Conservation (phyloP, 2,888 invertebrate species). For the Crematogaster levior region DNA sequence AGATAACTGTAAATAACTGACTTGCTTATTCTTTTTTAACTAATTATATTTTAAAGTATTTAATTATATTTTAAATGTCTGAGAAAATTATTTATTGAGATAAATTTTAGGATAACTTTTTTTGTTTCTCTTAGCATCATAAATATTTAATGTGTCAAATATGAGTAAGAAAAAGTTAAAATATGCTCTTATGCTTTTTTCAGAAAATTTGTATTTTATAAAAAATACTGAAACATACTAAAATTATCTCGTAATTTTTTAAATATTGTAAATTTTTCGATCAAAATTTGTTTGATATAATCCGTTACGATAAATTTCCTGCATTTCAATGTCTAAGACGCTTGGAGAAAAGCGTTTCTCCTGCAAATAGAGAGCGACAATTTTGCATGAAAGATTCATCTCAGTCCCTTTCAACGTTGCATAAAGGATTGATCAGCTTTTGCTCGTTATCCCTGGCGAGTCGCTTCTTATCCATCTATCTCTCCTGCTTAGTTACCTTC, state of each 20-base stretch:
- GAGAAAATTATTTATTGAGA: too few relatives aligned
- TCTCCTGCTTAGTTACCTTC: constrained; percentile 18
- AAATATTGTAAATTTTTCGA: background rate
- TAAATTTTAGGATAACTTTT: too few relatives aligned
- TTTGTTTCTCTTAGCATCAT: too few relatives aligned
- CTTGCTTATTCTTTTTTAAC: too few relatives aligned
- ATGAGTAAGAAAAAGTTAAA: background rate
- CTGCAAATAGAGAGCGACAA: constrained; percentile 1
- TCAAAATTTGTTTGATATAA: background rate
- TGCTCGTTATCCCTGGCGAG: constrained; percentile 46
- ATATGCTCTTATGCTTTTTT: too few relatives aligned
- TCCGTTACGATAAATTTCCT: background rate
- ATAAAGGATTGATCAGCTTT: constrained; percentile 43
- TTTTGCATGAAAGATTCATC: constrained; percentile 32
- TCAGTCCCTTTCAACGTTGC: constrained; percentile 3
- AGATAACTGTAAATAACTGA: too few relatives aligned
- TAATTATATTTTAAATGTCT: too few relatives aligned
- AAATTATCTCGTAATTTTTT: background rate
- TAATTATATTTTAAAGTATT: too few relatives aligned
- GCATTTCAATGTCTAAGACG: background rate
- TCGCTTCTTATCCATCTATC: constrained; percentile 70
- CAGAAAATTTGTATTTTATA: background rate
- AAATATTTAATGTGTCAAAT: too few relatives aligned
- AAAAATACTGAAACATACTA: background rate
- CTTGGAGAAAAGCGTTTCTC: background rate